A percentile compares a stretch with the other conserved stretches of the same genome.
Evolutionary conservation across 1,140 invertebrate genomes (phyloP).

Genomic region (Monomorium pharaonis): DNA sequence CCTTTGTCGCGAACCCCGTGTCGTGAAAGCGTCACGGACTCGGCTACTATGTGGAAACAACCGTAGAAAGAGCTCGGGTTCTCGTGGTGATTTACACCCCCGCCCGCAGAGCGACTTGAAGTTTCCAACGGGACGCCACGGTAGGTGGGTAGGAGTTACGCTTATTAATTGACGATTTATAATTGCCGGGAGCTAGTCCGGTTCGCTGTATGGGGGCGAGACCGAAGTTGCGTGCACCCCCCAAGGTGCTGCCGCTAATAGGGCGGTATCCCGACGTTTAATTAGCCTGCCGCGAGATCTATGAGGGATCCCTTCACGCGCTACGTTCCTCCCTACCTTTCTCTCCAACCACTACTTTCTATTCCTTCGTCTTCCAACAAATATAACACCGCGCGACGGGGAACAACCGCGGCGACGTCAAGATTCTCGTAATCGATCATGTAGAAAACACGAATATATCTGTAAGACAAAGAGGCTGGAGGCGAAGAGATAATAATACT

Average conservation of each 20-base stretch:
- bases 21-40: constrained; percentile 26
- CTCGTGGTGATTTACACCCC: constrained; percentile 58
- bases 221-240: constrained; percentile 64
- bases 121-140: constrained; percentile 44
- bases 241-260: constrained; percentile 73
- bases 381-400: constrained; percentile 1
- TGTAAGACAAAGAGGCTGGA: background rate
- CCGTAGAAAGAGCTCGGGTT: constrained; percentile 20
- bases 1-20: background rate
- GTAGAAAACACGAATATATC: constrained; percentile 5
- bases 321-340: constrained; percentile 7
- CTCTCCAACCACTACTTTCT: constrained; percentile 13
- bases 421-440: constrained; percentile 20
- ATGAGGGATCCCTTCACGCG: constrained; percentile 61
- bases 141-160: constrained; percentile 64
- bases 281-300: constrained; percentile 77
- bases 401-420: background rate
- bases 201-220: constrained; percentile 50
- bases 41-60: constrained; percentile 23
- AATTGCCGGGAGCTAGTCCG: constrained; percentile 71
- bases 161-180: constrained; percentile 80
- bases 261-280: constrained; percentile 76
- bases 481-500: background rate
- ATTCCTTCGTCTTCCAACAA: constrained; percentile 5
- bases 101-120: constrained; percentile 34